phyloP scores from a whole-genome alignment of 2,888 invertebrate genomes.

The Cotesia congregata region DNA sequence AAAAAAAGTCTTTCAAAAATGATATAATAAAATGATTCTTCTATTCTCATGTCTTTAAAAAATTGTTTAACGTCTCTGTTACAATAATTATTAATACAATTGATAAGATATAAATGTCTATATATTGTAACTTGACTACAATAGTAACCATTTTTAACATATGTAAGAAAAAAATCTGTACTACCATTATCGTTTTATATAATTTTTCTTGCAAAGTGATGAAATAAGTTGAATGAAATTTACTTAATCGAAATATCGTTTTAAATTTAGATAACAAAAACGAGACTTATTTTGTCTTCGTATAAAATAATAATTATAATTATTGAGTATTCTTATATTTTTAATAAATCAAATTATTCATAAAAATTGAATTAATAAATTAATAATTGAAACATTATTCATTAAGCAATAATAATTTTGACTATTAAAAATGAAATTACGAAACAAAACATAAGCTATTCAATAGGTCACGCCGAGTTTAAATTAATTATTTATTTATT shows the following conservation, averaged over 20 bases:
- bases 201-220: neutral
- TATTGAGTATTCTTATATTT: too few relatives aligned
- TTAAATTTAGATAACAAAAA: neutral
- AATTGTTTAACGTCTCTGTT: neutral
- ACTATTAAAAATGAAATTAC: too few relatives aligned
- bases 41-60: neutral
- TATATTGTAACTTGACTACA: neutral
- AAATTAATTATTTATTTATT: neutral
- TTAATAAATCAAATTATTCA: neutral
- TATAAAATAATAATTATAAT: too few relatives aligned
- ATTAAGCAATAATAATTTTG: too few relatives aligned
- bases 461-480: neutral
- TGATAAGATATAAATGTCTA: constrained; percentile 12
- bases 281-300: neutral
- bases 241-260: neutral
- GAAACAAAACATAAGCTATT: neutral
- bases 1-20: too few relatives aligned
- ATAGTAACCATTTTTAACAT: neutral
- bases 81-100: neutral
- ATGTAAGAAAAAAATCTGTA: neutral
- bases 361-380: too few relatives aligned
- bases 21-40: too few relatives aligned
- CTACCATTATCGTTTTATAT: neutral
- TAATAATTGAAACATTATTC: too few relatives aligned
- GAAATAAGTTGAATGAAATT: neutral